These are phyloP conservation scores for Samia ricini DNA, from an alignment of 1,140 invertebrate genomes.

Conservation along the genomic window DNA sequence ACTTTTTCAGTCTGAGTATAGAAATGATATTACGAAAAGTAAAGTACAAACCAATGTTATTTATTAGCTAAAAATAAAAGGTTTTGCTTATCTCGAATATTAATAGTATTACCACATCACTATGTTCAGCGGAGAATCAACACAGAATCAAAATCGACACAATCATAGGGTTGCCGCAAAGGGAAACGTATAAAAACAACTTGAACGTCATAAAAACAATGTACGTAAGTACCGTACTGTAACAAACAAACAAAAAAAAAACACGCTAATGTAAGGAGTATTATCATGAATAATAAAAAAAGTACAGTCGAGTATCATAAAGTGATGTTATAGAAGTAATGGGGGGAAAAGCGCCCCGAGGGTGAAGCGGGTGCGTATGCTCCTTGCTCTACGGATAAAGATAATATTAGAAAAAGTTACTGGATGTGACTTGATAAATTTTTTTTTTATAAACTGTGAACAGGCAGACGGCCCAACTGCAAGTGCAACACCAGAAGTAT, in stretches of 20 bases:
- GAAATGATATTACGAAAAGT: no score
- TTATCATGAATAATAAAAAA: constrained; percentile 72
- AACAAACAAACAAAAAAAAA: constrained; percentile 45
- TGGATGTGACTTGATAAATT: not conserved
- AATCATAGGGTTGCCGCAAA: not conserved
- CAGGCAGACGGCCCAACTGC: no score
- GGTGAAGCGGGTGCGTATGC: constrained; percentile 30
- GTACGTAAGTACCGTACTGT: constrained; percentile 11
- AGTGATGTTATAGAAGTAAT: constrained; percentile 66
- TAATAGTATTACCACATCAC: not conserved
- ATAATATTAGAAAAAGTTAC: constrained; percentile 6
- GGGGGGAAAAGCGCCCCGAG: constrained; percentile 49
- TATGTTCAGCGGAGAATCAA: not conserved
- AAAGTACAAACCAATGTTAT: no score
- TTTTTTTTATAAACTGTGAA: no score
- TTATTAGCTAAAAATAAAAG: no score
- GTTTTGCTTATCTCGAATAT: no score
- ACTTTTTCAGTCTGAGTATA: no score
- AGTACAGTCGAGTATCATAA: constrained; percentile 61
- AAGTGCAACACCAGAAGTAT: no score
- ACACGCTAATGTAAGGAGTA: constrained; percentile 59
- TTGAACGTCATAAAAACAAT: constrained; percentile 40
- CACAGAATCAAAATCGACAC: not conserved
- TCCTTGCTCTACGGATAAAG: constrained; percentile 11
- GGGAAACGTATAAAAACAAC: constrained; percentile 19